Evolutionary conservation across 2,888 invertebrate species (phyloP).

Genomic region (Andrena camellia): DNA sequence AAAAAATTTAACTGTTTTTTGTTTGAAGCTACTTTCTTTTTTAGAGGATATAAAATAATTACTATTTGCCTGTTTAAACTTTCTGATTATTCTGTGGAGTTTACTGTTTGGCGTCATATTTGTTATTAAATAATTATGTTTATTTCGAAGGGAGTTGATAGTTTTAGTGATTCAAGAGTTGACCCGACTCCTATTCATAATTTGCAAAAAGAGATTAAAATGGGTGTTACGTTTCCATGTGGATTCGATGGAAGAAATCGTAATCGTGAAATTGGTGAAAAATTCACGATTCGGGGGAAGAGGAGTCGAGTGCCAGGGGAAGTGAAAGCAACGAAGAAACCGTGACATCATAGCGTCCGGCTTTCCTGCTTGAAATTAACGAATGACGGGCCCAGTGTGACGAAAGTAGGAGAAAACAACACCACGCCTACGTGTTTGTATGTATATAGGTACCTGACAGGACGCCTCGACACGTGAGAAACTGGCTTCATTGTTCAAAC

Average conservation of each 20-base stretch:
- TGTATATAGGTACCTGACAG: not conserved
- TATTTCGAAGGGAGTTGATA: too few relatives aligned
- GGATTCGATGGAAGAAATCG: not conserved
- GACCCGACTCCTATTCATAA: too few relatives aligned
- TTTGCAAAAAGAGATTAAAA: too few relatives aligned
- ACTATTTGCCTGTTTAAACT: too few relatives aligned
- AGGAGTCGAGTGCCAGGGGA: conserved; percentile 34
- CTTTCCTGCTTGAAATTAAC: conserved; percentile 75
- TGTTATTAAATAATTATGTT: too few relatives aligned
- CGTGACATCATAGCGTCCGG: conserved; percentile 78
- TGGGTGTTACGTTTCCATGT: too few relatives aligned
- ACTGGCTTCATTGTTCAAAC: conserved; percentile 27
- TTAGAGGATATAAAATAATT: too few relatives aligned
- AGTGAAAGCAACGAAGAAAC: conserved; percentile 76
- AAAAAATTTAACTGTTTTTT: too few relatives aligned
- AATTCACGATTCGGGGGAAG: conserved; percentile 35
- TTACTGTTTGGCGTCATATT: too few relatives aligned
- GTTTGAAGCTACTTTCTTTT: too few relatives aligned
- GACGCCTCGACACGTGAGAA: conserved; percentile 28
- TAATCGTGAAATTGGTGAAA: conserved; percentile 23
- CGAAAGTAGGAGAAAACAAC: conserved; percentile 62
- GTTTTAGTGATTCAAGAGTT: too few relatives aligned
- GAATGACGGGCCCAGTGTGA: conserved; percentile 62
- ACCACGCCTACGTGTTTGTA: conserved; percentile 16
- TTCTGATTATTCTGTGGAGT: too few relatives aligned